Evolutionary conservation across 2,113 vertebrate species (phyloP).

Genomic region (Malurus elegans): DNA sequence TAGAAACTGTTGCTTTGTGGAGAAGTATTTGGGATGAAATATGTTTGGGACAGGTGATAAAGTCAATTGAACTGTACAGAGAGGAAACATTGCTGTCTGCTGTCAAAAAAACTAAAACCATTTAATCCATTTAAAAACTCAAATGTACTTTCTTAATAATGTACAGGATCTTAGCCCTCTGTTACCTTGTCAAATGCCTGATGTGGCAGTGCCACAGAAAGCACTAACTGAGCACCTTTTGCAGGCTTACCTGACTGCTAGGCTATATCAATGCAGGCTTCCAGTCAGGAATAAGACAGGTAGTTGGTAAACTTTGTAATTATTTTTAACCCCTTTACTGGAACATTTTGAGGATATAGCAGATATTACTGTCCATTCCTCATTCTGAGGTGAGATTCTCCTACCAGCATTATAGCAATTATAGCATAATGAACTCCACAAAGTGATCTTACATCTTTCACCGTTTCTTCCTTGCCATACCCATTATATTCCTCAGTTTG

Average conservation of each 20-base stretch:
- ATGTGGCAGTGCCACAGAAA: neutral
- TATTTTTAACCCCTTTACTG: neutral
- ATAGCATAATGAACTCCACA: neutral
- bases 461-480: neutral
- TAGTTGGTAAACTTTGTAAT: neutral
- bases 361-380: neutral
- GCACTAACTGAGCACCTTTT: neutral
- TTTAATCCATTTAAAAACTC: neutral
- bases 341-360: neutral
- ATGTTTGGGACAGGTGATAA: neutral
- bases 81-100: neutral
- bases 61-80: neutral
- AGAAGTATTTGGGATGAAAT: neutral
- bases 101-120: neutral
- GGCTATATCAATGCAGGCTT: accelerated
- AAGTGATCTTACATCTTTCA: neutral
- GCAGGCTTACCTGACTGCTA: neutral
- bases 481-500: neutral
- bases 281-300: neutral
- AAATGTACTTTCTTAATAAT: neutral
- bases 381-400: neutral
- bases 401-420: neutral
- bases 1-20: neutral
- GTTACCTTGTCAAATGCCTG: neutral
- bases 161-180: neutral